Conservation (phyloP, 2,797 vertebrate species). For the Coranthus polyacanthus region DNA sequence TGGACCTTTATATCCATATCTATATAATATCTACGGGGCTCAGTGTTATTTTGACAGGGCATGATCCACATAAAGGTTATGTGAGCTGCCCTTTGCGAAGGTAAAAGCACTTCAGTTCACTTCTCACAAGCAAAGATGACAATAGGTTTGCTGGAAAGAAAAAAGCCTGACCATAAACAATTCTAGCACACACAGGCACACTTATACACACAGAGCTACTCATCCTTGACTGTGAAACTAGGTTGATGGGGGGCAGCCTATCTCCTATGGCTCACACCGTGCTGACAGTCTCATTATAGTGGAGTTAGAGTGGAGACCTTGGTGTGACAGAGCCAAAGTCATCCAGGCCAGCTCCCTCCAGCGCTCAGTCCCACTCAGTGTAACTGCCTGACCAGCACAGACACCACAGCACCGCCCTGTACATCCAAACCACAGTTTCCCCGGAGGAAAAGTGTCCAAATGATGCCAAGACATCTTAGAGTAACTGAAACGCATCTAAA, state of each 20-base stretch:
- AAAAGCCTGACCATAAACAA: slow-evolving; percentile 36
- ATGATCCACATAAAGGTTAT: slow-evolving; percentile 18
- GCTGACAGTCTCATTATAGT: slow-evolving; percentile 78
- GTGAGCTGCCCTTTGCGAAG: slow-evolving; percentile 7
- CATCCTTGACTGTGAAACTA: slow-evolving; percentile 69
- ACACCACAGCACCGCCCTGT: slow-evolving; percentile 7
- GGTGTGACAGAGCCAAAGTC: slow-evolving; percentile 76
- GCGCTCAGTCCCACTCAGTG: slow-evolving; percentile 25
- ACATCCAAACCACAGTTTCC: slow-evolving; percentile 13
- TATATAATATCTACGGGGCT: background rate
- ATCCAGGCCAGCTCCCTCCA: slow-evolving; percentile 49
- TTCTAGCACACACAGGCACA: slow-evolving; percentile 4
- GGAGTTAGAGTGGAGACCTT: slow-evolving; percentile 75
- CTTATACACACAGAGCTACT: slow-evolving; percentile 28
- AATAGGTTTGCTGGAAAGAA: slow-evolving; percentile 27
- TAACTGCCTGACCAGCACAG: slow-evolving; percentile 30
- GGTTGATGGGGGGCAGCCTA: slow-evolving; percentile 68
- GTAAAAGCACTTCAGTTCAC: slow-evolving; percentile 24
- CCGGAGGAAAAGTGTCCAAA: slow-evolving; percentile 9
- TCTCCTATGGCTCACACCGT: slow-evolving; percentile 62
- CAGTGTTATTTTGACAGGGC: background rate
- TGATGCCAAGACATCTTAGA: slow-evolving; percentile 26
- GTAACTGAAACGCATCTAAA: slow-evolving; percentile 46
- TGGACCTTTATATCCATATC: background rate
- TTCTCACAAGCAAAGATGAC: slow-evolving; percentile 17